Percentiles rank a stretch among this genome's conserved stretches.
These are phyloP conservation scores for Drosophila jambulina DNA, from an alignment of 1,140 invertebrate species.

Conservation along the genomic window DNA sequence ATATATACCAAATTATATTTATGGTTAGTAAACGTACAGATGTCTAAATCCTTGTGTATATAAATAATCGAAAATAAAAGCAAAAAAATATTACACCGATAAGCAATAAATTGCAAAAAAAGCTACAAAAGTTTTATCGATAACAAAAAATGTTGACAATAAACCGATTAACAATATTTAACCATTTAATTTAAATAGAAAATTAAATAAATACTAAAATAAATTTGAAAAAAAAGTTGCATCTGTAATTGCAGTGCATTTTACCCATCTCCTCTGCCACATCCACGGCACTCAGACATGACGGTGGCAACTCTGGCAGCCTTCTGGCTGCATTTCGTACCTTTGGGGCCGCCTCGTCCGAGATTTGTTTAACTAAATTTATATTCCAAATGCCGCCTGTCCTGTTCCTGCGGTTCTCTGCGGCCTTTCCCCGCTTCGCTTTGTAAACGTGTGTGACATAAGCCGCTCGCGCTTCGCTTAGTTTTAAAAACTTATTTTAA, in stretches of 20 bases:
- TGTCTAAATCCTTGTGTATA: too few species aligned
- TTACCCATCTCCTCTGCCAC: background rate
- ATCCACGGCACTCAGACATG: conserved; percentile 18
- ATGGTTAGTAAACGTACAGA: too few species aligned
- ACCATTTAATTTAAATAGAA: background rate
- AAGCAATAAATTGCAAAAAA: too few species aligned
- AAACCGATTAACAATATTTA: background rate
- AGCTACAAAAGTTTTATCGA: background rate
- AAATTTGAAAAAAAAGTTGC: background rate
- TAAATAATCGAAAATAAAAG: too few species aligned
- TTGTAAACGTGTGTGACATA: conserved; percentile 50
- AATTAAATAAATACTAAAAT: background rate
- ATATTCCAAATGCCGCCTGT: conserved; percentile 67
- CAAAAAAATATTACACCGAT: too few species aligned
- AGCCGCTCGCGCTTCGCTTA: conserved; percentile 63
- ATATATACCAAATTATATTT: too few species aligned
- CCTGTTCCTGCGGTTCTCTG: conserved; percentile 19
- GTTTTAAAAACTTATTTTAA: conserved; percentile 77
- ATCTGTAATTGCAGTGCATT: background rate
- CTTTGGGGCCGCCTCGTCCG: conserved; percentile 57
- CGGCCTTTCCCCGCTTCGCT: conserved; percentile 31
- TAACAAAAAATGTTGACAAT: too few species aligned
- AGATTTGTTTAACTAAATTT: conserved; percentile 76
- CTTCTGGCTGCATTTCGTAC: conserved; percentile 24
- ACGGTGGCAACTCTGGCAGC: conserved; percentile 20